phyloP scores from a whole-genome alignment of 2,113 vertebrate genomes.

The Grammomys surdaster region DNA sequence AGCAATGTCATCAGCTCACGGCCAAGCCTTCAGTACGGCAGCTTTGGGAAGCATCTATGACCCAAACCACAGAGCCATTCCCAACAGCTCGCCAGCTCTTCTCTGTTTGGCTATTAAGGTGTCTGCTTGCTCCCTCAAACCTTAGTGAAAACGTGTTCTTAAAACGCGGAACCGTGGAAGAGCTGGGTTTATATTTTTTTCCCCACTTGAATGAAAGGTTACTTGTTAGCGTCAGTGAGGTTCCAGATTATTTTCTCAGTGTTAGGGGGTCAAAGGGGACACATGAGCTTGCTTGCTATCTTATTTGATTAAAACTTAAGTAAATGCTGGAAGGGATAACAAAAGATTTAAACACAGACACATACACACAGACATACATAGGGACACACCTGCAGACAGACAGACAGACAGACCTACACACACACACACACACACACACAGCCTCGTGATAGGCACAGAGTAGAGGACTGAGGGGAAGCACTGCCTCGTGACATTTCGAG shows the following conservation, averaged over 20 bases:
- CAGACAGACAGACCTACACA: not conserved
- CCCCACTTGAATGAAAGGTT: conserved; percentile 11
- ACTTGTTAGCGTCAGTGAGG: conserved; percentile 36
- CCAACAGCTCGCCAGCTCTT: not conserved
- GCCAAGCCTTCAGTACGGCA: not conserved
- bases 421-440: no score
- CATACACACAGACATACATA: no score
- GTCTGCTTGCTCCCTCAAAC: conserved; percentile 33
- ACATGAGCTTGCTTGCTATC: conserved; percentile 27
- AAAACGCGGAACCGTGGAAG: not conserved
- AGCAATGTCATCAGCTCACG: no score
- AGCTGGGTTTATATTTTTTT: not conserved
- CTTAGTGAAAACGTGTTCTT: conserved; percentile 30
- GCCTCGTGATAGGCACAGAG: conserved; percentile 51
- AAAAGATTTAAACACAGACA: conserved; percentile 23
- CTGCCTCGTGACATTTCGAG: not conserved
- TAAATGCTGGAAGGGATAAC: conserved; percentile 27
- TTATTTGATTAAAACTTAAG: conserved; percentile 58
- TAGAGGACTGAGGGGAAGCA: conserved; percentile 52
- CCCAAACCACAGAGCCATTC: not conserved
- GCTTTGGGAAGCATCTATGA: no score
- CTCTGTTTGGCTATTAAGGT: not conserved
- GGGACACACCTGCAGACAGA: not conserved
- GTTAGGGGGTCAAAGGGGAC: not conserved
- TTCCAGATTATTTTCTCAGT: conserved; percentile 53